phyloP scores from a whole-genome alignment of 2,888 invertebrate species.

The Apotomis betuletana region DNA sequence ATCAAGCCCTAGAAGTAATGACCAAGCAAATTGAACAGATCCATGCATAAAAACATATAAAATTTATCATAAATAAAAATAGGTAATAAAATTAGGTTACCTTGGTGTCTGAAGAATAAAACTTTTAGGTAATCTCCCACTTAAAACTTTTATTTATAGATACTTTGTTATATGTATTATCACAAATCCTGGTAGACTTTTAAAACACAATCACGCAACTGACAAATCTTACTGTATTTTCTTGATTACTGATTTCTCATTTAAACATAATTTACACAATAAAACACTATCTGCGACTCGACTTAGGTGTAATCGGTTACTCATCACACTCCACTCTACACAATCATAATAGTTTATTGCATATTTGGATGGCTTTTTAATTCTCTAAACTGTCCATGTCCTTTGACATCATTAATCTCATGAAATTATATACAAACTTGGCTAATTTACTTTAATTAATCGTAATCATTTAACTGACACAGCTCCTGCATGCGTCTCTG shows the following conservation, averaged over 20 bases:
- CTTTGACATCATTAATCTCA: constrained; percentile 78
- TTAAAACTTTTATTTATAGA: constrained; percentile 84
- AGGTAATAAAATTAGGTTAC: constrained; percentile 62
- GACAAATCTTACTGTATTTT: constrained; percentile 81
- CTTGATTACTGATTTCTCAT: constrained; percentile 81
- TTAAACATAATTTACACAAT: constrained; percentile 83
- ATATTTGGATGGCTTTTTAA: constrained; percentile 81
- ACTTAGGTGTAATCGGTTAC: constrained; percentile 78
- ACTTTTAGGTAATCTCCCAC: constrained; percentile 82
- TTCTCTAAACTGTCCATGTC: constrained; percentile 76
- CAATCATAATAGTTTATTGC: constrained; percentile 80
- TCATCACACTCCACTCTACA: constrained; percentile 78
- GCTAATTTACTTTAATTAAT: constrained; percentile 81
- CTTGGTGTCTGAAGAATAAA: constrained; percentile 76
- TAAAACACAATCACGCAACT: constrained; percentile 87
- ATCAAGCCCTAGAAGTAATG: neutral
- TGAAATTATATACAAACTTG: constrained; percentile 82
- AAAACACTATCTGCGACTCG: constrained; percentile 80
- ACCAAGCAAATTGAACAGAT: constrained; percentile 26
- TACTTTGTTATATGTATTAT: constrained; percentile 88
- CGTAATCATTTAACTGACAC: constrained; percentile 60
- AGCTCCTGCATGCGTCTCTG: constrained; percentile 56
- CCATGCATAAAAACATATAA: constrained; percentile 18
- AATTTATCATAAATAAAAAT: constrained; percentile 39
- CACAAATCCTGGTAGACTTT: constrained; percentile 90